phyloP scores from a whole-genome alignment of 2,113 vertebrate genomes.

The Scartelaos histophorus region DNA sequence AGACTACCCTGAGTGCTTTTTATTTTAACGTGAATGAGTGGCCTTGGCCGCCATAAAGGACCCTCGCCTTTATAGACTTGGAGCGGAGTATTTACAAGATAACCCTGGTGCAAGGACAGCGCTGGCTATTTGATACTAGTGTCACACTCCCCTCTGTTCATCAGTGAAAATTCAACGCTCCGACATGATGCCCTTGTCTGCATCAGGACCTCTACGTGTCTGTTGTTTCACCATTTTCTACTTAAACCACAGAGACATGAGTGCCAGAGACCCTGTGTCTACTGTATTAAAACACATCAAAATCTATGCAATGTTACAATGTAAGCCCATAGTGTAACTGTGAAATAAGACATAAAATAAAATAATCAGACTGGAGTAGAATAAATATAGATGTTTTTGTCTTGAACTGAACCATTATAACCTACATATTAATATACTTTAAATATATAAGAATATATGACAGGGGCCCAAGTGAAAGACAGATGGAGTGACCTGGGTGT shows the following conservation, averaged over 20 bases:
- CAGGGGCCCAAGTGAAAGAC: conserved; percentile 14
- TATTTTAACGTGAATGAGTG: conserved; percentile 70
- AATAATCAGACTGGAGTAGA: background rate
- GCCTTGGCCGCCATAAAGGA: conserved; percentile 70
- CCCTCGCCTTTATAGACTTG: conserved; percentile 72
- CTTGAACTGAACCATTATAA: no score
- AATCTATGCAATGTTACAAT: background rate
- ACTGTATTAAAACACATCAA: background rate
- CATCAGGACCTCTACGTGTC: conserved; percentile 54
- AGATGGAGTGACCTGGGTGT: conserved; percentile 39
- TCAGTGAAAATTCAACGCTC: conserved; percentile 60
- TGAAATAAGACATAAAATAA: background rate
- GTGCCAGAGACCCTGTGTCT: conserved; percentile 4
- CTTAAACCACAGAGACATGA: conserved; percentile 24
- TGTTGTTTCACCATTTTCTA: conserved; percentile 36
- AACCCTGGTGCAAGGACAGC: conserved; percentile 69
- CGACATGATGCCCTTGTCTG: conserved; percentile 52
- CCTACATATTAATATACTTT: background rate
- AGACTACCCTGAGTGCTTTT: conserved; percentile 68
- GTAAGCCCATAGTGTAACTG: background rate
- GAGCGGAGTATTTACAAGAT: conserved; percentile 74
- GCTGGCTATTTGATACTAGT: conserved; percentile 68
- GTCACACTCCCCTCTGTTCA: conserved; percentile 54
- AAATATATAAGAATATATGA: conserved; percentile 8
- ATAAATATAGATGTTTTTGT: no score